Evolutionary conservation across 2,888 invertebrate species (phyloP).

Genomic region (Scaptomyza parva): DNA sequence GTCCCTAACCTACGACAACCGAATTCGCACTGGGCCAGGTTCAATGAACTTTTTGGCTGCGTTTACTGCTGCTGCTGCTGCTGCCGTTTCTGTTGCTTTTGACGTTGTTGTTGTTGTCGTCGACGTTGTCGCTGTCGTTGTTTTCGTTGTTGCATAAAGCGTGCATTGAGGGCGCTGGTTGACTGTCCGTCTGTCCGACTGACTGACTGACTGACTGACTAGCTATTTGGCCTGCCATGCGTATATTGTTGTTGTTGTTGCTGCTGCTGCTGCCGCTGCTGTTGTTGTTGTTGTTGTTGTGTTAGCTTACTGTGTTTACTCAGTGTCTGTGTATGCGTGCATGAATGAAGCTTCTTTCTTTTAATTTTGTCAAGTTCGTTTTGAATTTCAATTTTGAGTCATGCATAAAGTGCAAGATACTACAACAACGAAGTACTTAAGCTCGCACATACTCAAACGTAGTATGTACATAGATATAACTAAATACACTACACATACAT

Average conservation of each 20-base stretch:
- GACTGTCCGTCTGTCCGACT: slow-evolving; percentile 46
- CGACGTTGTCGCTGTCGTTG: slow-evolving; percentile 36
- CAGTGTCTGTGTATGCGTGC: slow-evolving; percentile 68
- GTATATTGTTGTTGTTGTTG: slow-evolving; percentile 59
- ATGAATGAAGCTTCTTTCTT: slow-evolving; percentile 82
- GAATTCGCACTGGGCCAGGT: slow-evolving; percentile 80
- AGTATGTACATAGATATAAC: slow-evolving; percentile 10
- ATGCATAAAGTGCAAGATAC: slow-evolving; percentile 73
- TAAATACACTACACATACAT: slow-evolving; percentile 1
- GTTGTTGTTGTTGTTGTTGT: too few relatives aligned
- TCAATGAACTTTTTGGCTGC: slow-evolving; percentile 80
- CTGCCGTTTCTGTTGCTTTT: slow-evolving; percentile 36
- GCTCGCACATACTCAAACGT: slow-evolving; percentile 35
- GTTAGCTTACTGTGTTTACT: slow-evolving; percentile 45
- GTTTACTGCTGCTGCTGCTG: slow-evolving; percentile 50
- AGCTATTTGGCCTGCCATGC: slow-evolving; percentile 67
- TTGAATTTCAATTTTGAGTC: slow-evolving; percentile 81
- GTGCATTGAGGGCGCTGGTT: slow-evolving; percentile 78
- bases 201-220: slow-evolving; percentile 41
- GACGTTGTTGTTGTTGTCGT: slow-evolving; percentile 41
- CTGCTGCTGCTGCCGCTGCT: too few relatives aligned
- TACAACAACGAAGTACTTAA: slow-evolving; percentile 62
- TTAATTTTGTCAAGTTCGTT: slow-evolving; percentile 81
- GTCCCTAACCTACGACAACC: slow-evolving; percentile 80
- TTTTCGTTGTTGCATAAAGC: slow-evolving; percentile 67